These are phyloP conservation scores for Nothocercus julius DNA, from an alignment of 2,113 vertebrate genomes.

Conservation along the genomic window DNA sequence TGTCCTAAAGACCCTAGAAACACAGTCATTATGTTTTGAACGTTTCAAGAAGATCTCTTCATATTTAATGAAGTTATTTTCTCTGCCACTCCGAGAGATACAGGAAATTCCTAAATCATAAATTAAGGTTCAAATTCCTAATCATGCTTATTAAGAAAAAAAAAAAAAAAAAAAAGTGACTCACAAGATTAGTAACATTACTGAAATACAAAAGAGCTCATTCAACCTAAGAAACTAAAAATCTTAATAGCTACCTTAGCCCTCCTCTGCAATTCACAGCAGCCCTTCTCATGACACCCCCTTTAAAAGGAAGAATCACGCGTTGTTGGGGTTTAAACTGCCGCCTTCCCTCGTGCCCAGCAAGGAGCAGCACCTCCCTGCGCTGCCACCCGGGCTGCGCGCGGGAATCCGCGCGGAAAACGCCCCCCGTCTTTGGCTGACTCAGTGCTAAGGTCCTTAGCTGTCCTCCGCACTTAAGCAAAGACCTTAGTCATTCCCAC, in stretches of 20 bases:
- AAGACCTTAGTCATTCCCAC: background rate
- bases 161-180: background rate
- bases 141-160: background rate
- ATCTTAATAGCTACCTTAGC: background rate
- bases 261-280: background rate
- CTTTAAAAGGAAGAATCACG: background rate
- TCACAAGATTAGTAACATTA: background rate
- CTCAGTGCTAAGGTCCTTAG: background rate
- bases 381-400: background rate
- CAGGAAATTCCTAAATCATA: conserved; percentile 19
- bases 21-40: conserved; percentile 24
- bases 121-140: conserved; percentile 25
- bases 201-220: background rate
- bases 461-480: background rate
- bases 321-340: background rate
- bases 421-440: background rate
- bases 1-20: conserved; percentile 35
- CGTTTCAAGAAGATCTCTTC: conserved; percentile 25
- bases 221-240: background rate
- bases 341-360: background rate
- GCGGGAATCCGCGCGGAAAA: background rate
- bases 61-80: conserved; percentile 41
- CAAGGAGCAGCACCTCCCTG: background rate
- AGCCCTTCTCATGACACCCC: background rate
- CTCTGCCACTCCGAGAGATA: background rate